These are phyloP conservation scores for Pterostichus madidus DNA, from an alignment of 2,888 invertebrate genomes.

Conservation along the genomic window DNA sequence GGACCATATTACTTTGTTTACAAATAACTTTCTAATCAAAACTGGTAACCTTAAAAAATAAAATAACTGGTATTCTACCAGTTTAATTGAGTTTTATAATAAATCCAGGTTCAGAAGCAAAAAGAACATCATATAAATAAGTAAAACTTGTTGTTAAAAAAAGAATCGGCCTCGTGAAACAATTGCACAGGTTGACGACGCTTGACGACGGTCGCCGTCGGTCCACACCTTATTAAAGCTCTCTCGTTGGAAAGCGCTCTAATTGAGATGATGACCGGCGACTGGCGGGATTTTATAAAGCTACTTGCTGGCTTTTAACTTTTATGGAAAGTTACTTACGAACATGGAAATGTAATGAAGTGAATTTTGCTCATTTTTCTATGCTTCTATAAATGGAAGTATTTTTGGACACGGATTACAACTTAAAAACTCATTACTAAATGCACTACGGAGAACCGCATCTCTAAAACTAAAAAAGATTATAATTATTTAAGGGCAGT, in stretches of 20 bases:
- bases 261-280: constrained; percentile 27
- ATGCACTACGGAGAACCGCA: not conserved
- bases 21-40: too few species aligned
- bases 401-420: constrained; percentile 41
- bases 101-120: too few species aligned
- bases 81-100: too few species aligned
- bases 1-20: too few species aligned
- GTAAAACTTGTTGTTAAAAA: too few species aligned
- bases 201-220: not conserved
- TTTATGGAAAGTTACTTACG: constrained; percentile 42
- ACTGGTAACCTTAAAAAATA: too few species aligned
- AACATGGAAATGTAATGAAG: constrained; percentile 48
- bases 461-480: too few species aligned
- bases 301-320: constrained; percentile 45
- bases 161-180: not conserved
- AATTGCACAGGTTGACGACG: not conserved
- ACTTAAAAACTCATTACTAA: constrained; percentile 36
- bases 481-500: too few species aligned
- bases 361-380: constrained; percentile 39
- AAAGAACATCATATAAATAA: too few species aligned
- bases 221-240: constrained; percentile 14
- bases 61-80: too few species aligned
- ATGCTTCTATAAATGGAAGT: constrained; percentile 18
- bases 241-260: not conserved
- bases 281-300: constrained; percentile 25